phyloP scores from a whole-genome alignment of 2,888 invertebrate genomes.

The Leucophenga montana region DNA sequence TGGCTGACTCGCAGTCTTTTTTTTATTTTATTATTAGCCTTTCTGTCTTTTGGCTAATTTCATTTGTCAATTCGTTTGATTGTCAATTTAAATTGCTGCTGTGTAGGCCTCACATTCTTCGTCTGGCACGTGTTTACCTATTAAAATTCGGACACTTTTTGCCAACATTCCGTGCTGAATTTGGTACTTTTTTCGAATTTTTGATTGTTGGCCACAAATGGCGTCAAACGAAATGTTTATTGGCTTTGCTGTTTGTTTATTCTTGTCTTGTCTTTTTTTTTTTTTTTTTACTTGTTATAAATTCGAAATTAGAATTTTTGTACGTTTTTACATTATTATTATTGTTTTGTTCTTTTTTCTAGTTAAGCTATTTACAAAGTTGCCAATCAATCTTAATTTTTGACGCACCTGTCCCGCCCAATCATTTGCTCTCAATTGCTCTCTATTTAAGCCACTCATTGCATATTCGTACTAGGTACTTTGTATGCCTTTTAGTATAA shows the following conservation, averaged over 20 bases:
- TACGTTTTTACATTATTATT: background rate
- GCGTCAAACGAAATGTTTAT: conserved; percentile 53
- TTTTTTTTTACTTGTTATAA: conserved; percentile 14
- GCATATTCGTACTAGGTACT: background rate
- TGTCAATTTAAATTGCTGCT: conserved; percentile 5
- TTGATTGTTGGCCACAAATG: conserved; percentile 43
- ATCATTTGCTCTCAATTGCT: background rate
- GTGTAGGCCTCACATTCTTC: no score
- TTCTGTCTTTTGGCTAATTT: conserved; percentile 22
- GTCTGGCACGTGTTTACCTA: background rate
- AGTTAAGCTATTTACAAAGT: conserved; percentile 24
- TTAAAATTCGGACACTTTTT: conserved; percentile 21
- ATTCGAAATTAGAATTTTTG: conserved; percentile 21
- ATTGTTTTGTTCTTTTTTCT: background rate
- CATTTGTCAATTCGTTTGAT: no score
- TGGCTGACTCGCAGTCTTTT: background rate
- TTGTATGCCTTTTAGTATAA: background rate
- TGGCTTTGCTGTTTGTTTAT: background rate
- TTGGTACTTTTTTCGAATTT: background rate
- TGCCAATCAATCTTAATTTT: conserved; percentile 25
- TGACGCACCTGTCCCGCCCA: background rate
- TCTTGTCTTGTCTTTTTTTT: background rate
- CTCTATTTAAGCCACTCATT: background rate
- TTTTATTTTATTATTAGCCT: conserved; percentile 33
- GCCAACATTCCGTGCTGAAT: no score